Percentiles rank a stretch among this genome's conserved stretches.
These are phyloP conservation scores for Xanthostigma xanthostigma DNA, from an alignment of 2,888 invertebrate genomes.

Conservation along the genomic window DNA sequence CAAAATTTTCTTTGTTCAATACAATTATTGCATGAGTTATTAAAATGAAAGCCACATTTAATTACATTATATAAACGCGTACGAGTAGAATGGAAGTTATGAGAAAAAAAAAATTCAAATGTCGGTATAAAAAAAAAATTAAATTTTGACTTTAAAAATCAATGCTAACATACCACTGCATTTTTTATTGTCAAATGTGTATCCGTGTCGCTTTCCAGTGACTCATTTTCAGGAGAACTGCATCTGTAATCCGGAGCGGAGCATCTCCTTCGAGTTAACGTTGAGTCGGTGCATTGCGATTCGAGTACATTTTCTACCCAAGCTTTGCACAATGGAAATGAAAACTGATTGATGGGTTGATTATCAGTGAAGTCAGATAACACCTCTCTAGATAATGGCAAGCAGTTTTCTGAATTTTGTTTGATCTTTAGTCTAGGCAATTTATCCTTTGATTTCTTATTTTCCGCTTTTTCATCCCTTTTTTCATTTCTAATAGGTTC, in stretches of 20 bases:
- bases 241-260: constrained; percentile 1
- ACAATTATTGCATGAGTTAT: no score
- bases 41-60: no score
- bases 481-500: constrained; percentile 23
- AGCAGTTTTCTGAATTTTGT: not conserved
- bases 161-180: not conserved
- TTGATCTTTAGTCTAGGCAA: not conserved
- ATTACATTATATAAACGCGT: no score
- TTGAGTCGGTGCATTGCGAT: not conserved
- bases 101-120: not conserved
- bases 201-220: constrained; percentile 7
- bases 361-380: not conserved
- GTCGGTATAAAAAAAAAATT: not conserved
- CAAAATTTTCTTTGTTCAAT: no score
- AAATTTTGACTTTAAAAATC: not conserved
- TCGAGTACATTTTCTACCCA: not conserved
- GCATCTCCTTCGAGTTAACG: not conserved
- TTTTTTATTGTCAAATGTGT: not conserved
- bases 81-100: not conserved
- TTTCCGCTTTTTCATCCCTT: constrained; percentile 34
- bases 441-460: constrained; percentile 23
- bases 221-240: constrained; percentile 7
- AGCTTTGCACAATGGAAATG: constrained; percentile 14
- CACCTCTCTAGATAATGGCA: not conserved
- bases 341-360: not conserved